Evolutionary conservation across 1,140 invertebrate species (phyloP).

Genomic region (Hyles vespertilio): DNA sequence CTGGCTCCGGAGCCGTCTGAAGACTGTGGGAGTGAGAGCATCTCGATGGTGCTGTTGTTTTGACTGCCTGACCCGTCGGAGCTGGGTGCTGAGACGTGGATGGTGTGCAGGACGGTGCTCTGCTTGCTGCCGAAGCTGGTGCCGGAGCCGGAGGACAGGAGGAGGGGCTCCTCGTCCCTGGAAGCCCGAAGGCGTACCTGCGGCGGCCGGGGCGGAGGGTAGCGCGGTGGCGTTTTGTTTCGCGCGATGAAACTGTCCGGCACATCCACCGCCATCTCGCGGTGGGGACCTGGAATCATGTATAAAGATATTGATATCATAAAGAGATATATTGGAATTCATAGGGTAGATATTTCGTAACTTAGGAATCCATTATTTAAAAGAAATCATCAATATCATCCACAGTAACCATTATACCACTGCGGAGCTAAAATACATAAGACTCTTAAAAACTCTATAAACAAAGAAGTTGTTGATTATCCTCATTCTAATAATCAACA

Average conservation of each 20-base stretch:
- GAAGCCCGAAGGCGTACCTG: slow-evolving; percentile 71
- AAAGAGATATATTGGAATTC: not conserved
- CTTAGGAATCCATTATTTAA: too few species aligned
- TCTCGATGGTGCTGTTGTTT: slow-evolving; percentile 67
- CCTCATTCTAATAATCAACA: too few species aligned
- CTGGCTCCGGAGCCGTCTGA: slow-evolving; percentile 73
- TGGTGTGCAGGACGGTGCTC: slow-evolving; percentile 53
- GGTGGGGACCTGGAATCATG: slow-evolving; percentile 82
- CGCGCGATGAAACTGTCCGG: slow-evolving; percentile 95
- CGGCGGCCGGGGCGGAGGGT: slow-evolving; percentile 85
- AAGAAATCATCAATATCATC: too few species aligned
- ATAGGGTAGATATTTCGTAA: not conserved
- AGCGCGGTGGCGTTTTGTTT: slow-evolving; percentile 94
- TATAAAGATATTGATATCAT: not conserved
- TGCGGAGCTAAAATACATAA: too few species aligned
- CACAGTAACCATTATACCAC: too few species aligned
- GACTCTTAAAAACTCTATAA: too few species aligned
- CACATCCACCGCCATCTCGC: slow-evolving; percentile 99
- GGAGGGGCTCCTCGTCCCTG: slow-evolving; percentile 62
- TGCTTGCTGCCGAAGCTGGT: slow-evolving; percentile 69
- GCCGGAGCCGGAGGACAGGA: slow-evolving; percentile 59
- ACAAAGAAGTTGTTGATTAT: too few species aligned
- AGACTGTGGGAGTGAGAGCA: slow-evolving; percentile 63
- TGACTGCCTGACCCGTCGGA: slow-evolving; percentile 61
- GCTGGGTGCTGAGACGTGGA: slow-evolving; percentile 52